Percentiles rank a stretch among this genome's conserved stretches.
Evolutionary conservation across 2,113 vertebrate genomes (phyloP).

Genomic region (Seriola dumerili): DNA sequence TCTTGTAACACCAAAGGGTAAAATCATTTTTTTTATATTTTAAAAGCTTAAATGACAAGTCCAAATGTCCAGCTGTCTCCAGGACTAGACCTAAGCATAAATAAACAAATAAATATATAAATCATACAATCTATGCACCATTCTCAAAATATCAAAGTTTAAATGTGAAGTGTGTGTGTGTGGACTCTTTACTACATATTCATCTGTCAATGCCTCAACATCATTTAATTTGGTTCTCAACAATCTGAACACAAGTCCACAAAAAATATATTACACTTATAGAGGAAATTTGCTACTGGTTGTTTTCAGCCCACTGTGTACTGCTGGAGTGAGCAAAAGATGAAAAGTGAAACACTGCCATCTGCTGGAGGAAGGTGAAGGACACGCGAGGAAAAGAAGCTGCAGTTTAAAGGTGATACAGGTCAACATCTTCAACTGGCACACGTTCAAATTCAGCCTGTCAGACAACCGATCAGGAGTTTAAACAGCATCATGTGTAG

Average conservation of each 20-base stretch:
- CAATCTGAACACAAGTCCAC: background rate
- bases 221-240: background rate
- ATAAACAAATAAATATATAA: background rate
- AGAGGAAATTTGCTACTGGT: background rate
- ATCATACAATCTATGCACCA: no score
- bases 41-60: background rate
- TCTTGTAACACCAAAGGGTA: no score
- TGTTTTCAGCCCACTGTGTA: background rate
- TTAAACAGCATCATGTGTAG: background rate
- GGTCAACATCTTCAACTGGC: background rate
- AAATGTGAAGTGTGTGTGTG: background rate
- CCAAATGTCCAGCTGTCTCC: no score
- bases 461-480: background rate
- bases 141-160: no score
- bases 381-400: background rate
- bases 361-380: background rate
- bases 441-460: background rate
- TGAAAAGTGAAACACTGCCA: background rate
- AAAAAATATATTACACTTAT: no score
- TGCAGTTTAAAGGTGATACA: no score
- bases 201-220: no score
- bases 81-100: no score
- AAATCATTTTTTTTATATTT: background rate
- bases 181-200: background rate
- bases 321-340: background rate